Evolutionary conservation across 35 echinoderm and acorn worm species (phyloP).

Genomic region (Diadema setosum): DNA sequence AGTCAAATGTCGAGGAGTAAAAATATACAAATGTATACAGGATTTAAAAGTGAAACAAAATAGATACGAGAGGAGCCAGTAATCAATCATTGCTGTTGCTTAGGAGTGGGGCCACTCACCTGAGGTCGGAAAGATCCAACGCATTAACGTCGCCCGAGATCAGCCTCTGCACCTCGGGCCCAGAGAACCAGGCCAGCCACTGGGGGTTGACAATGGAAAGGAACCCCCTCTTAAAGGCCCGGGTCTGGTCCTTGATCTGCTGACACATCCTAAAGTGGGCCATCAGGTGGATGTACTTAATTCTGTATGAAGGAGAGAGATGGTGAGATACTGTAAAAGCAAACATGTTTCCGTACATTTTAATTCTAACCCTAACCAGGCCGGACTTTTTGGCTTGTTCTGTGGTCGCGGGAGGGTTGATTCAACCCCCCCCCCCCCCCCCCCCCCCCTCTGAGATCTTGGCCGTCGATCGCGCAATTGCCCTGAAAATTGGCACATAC

Average conservation of each 20-base stretch:
- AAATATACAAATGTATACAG: too few relatives aligned
- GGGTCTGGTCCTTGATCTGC: slow-evolving; percentile 90
- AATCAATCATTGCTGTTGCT: too few relatives aligned
- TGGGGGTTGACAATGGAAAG: slow-evolving; percentile 84
- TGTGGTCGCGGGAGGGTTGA: too few relatives aligned
- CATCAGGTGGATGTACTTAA: slow-evolving; percentile 98
- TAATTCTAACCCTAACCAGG: too few relatives aligned
- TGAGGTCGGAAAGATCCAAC: slow-evolving; percentile 69
- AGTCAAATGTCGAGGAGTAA: too few relatives aligned
- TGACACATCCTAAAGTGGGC: slow-evolving; percentile 90
- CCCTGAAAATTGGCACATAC: too few relatives aligned
- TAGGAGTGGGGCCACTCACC: too few relatives aligned
- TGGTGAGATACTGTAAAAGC: not conserved
- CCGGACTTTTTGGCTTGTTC: too few relatives aligned
- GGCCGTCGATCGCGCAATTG: too few relatives aligned
- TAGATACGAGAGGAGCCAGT: too few relatives aligned
- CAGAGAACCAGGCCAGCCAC: slow-evolving; percentile 99
- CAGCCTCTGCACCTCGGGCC: slow-evolving; percentile 88
- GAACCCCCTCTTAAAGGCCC: slow-evolving; percentile 93
- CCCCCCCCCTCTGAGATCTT: not conserved
- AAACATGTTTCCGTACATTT: too few relatives aligned
- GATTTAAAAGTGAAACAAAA: too few relatives aligned
- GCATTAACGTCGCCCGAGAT: slow-evolving; percentile 85
- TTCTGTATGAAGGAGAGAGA: slow-evolving; percentile 4
- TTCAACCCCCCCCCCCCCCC: not conserved